phyloP scores from a whole-genome alignment of 2,797 vertebrate species.

The Capromys pilorides region DNA sequence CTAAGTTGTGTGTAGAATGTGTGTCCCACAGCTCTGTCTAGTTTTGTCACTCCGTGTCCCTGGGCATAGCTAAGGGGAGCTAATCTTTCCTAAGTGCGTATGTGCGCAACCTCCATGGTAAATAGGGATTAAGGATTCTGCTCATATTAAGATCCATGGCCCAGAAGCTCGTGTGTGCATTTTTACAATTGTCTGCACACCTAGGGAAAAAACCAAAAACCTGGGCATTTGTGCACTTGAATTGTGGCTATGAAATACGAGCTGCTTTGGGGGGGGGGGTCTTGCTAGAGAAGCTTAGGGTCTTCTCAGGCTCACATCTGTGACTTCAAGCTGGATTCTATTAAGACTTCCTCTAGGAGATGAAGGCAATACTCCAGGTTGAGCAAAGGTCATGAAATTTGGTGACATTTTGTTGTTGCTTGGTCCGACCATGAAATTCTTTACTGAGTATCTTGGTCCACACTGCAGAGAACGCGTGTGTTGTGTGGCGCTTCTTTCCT shows the following conservation, averaged over 20 bases:
- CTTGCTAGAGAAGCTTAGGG: not conserved
- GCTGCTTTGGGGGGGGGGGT: slow-evolving; percentile 12
- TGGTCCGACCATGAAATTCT: slow-evolving; percentile 40
- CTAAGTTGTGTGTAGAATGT: not conserved
- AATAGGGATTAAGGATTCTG: not conserved
- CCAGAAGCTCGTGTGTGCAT: not conserved
- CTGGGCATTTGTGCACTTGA: not conserved
- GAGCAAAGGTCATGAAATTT: slow-evolving; percentile 51
- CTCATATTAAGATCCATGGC: not conserved
- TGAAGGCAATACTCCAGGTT: slow-evolving; percentile 26
- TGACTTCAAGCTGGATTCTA: slow-evolving; percentile 16
- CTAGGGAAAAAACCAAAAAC: slow-evolving; percentile 25
- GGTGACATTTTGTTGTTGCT: slow-evolving; percentile 56
- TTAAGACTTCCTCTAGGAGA: slow-evolving; percentile 10
- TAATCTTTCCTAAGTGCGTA: not conserved
- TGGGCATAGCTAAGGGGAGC: not conserved
- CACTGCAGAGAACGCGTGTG: not conserved
- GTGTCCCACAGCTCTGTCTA: slow-evolving; percentile 12
- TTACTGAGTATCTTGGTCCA: not conserved
- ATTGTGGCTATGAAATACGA: slow-evolving; percentile 43
- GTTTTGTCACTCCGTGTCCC: not conserved
- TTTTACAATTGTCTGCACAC: slow-evolving; percentile 40
- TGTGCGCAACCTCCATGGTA: not conserved
- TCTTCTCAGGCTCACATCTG: not conserved
- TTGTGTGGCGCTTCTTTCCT: not conserved